Conservation (phyloP, 2,888 invertebrate genomes). For the Drosophila paranaensis region DNA sequence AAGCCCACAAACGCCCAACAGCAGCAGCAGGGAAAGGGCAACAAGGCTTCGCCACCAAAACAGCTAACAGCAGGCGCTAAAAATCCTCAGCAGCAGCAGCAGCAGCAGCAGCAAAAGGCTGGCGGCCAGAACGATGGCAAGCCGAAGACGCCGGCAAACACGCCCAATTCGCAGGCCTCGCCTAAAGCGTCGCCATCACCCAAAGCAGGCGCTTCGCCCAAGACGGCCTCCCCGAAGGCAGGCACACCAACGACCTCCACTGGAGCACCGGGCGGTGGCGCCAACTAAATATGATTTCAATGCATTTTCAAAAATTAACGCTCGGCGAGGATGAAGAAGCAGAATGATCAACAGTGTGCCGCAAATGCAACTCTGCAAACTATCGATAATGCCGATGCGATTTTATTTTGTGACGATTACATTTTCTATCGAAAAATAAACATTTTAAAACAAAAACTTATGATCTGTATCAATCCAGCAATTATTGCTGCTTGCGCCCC, state of each 20-base stretch:
- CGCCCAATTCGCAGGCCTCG: constrained; percentile 44
- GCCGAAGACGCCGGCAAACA: constrained; percentile 69
- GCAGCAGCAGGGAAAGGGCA: constrained; percentile 52
- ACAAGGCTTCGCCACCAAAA: constrained; percentile 57
- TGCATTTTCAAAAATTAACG: constrained; percentile 54
- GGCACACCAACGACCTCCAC: constrained; percentile 47
- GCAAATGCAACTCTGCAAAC: constrained; percentile 8
- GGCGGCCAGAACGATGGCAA: constrained; percentile 38
- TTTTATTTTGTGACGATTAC: constrained; percentile 50
- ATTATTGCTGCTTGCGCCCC: constrained; percentile 51
- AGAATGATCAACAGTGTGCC: constrained; percentile 19
- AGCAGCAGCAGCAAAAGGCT: constrained; percentile 27
- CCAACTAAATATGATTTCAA: constrained; percentile 49
- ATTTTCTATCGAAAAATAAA: constrained; percentile 53
- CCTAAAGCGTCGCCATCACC: constrained; percentile 86
- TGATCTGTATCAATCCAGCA: constrained; percentile 4
- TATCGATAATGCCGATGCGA: constrained; percentile 38
- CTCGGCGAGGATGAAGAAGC: constrained; percentile 22
- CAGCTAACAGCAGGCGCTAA: constrained; percentile 35
- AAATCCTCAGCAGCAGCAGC: constrained; percentile 35
- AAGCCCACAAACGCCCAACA: constrained; percentile 37
- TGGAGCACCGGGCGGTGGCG: constrained; percentile 17
- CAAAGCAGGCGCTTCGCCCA: constrained; percentile 57
- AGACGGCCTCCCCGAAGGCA: constrained; percentile 60
- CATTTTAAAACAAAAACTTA: constrained; percentile 24